Evolutionary conservation across 2,797 vertebrate species (phyloP).

Genomic region (Neolamprologus multifasciatus): DNA sequence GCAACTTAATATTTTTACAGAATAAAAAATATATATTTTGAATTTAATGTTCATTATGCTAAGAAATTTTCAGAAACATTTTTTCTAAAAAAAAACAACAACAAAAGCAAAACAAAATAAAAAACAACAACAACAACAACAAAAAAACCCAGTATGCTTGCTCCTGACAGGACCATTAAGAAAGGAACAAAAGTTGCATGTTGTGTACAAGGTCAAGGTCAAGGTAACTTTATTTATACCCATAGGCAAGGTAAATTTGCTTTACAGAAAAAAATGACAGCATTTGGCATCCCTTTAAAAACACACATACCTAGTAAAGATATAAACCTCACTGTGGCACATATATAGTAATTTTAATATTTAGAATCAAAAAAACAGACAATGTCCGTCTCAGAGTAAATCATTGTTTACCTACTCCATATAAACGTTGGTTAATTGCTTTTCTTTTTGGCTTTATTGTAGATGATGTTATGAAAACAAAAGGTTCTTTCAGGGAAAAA

Average conservation of each 20-base stretch:
- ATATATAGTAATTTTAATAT: no score
- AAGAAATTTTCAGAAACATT: not conserved
- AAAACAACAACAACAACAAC: not conserved
- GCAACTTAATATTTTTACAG: not conserved
- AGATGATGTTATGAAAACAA: not conserved
- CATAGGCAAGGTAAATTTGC: no score
- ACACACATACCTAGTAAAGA: fast-evolving
- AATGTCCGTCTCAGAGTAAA: not conserved
- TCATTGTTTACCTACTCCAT: not conserved
- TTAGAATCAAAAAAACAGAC: not conserved
- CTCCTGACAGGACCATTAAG: not conserved
- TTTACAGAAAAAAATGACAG: no score
- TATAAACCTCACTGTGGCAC: no score
- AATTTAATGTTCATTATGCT: not conserved
- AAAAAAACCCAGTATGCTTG: not conserved
- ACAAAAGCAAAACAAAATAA: not conserved
- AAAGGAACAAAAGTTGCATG: not conserved
- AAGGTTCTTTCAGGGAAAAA: not conserved
- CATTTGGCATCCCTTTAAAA: no score
- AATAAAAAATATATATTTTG: not conserved
- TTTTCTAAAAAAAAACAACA: not conserved
- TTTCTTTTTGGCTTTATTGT: not conserved
- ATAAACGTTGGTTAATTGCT: not conserved
- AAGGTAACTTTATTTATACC: no score
- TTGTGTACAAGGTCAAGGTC: not conserved